phyloP scores from a whole-genome alignment of 2,797 vertebrate genomes.

The Pantherophis alleghaniensis region DNA sequence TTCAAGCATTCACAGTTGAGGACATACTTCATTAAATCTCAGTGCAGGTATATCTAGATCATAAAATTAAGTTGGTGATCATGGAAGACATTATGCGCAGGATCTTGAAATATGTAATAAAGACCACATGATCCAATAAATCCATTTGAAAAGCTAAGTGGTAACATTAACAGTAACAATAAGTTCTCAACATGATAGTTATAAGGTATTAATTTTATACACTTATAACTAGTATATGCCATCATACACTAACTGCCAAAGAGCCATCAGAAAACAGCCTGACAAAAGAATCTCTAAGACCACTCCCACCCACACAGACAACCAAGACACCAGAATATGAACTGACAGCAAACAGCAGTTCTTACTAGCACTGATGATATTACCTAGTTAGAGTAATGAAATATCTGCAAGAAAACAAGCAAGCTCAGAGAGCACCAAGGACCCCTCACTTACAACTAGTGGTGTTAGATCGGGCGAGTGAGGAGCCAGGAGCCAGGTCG shows the following conservation, averaged over 20 bases:
- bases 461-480: not conserved
- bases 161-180: not conserved
- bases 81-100: not conserved
- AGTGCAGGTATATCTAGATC: not conserved
- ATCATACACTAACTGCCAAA: too few relatives aligned
- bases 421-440: too few relatives aligned
- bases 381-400: too few relatives aligned
- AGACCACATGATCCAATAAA: not conserved
- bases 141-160: not conserved
- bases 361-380: too few relatives aligned
- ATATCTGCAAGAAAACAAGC: too few relatives aligned
- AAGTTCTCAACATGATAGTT: not conserved
- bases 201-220: not conserved
- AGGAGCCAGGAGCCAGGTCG: too few relatives aligned
- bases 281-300: too few relatives aligned
- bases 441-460: not conserved
- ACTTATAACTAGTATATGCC: not conserved
- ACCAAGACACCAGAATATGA: too few relatives aligned
- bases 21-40: not conserved
- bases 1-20: not conserved
- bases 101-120: not conserved
- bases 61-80: not conserved
- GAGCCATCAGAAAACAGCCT: too few relatives aligned
- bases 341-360: too few relatives aligned
- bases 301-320: too few relatives aligned